Evolutionary conservation across 2,888 invertebrate genomes (phyloP).

Genomic region (Acleris cristana): DNA sequence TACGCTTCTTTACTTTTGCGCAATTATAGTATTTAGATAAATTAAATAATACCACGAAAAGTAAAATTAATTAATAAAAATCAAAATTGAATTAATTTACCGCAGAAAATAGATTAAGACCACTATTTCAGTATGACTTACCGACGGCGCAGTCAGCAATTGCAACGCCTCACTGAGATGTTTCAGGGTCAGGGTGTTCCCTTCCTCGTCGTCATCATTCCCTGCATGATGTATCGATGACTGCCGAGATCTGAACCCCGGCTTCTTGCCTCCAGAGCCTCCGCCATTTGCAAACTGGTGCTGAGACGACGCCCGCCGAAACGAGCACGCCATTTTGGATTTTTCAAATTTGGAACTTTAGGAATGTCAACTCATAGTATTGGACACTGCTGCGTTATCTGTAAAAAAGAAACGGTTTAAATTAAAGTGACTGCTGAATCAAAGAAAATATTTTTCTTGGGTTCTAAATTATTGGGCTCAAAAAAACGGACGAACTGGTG

Average conservation of each 20-base stretch:
- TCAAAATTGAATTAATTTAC: too few relatives aligned
- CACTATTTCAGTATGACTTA: constrained; percentile 71
- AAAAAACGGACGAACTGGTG: too few relatives aligned
- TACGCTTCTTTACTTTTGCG: too few relatives aligned
- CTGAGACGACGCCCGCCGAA: constrained; percentile 82
- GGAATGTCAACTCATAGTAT: constrained; percentile 37
- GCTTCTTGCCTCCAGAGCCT: constrained; percentile 66
- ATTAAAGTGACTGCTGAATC: not conserved
- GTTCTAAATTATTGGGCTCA: too few relatives aligned
- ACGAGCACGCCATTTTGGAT: constrained; percentile 80
- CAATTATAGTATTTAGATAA: too few relatives aligned
- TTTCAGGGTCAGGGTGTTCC: constrained; percentile 88
- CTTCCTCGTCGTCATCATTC: constrained; percentile 85
- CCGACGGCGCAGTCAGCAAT: constrained; percentile 91
- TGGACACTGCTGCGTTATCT: constrained; percentile 19
- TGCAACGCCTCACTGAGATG: constrained; percentile 92
- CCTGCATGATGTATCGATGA: constrained; percentile 86
- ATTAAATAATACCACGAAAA: too few relatives aligned
- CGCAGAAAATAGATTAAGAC: too few relatives aligned
- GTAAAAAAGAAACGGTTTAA: not conserved
- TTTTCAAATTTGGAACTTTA: constrained; percentile 22
- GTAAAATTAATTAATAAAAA: too few relatives aligned
- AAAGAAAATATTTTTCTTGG: not conserved
- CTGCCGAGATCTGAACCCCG: constrained; percentile 83
- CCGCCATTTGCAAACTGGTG: constrained; percentile 80